These are phyloP conservation scores for Lutraria rhynchaena DNA, from an alignment of 1,140 invertebrate genomes.

Conservation along the genomic window DNA sequence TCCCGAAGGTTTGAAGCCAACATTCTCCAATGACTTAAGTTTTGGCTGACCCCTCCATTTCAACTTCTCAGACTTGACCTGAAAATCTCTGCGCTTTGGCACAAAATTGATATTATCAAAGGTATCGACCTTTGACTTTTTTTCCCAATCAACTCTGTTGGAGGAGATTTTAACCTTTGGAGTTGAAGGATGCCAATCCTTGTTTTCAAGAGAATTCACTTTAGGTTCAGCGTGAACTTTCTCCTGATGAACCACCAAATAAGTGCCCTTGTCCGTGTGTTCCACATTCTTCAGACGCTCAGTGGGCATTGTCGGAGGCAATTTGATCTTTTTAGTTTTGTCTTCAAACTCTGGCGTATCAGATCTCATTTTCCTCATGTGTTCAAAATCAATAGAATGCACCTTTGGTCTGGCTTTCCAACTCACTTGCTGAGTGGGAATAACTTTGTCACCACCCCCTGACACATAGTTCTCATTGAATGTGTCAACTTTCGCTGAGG, in stretches of 20 bases:
- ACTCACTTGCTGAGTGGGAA: conserved; percentile 58
- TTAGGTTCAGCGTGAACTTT: conserved; percentile 84
- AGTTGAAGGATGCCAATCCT: conserved; percentile 69
- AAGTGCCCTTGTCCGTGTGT: conserved; percentile 58
- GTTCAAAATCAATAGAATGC: conserved; percentile 69
- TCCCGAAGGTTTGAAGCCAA: conserved; percentile 27
- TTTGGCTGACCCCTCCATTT: conserved; percentile 69
- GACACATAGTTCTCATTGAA: conserved; percentile 72
- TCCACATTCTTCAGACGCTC: conserved; percentile 58
- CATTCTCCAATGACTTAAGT: conserved; percentile 69
- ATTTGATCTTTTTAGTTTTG: conserved; percentile 51
- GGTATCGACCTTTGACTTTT: conserved; percentile 68
- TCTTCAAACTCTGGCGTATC: conserved; percentile 50
- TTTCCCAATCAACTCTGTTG: conserved; percentile 56
- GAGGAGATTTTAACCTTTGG: conserved; percentile 68
- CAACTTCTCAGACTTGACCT: conserved; percentile 66
- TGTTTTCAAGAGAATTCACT: conserved; percentile 76
- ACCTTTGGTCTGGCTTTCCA: conserved; percentile 77
- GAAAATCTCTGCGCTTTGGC: conserved; percentile 69
- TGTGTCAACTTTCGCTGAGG: conserved; percentile 69
- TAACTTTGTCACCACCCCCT: conserved; percentile 57
- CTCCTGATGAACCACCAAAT: conserved; percentile 52
- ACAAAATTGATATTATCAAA: conserved; percentile 71
- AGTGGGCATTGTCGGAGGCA: conserved; percentile 38
- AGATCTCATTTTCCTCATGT: conserved; percentile 30